Evolutionary conservation across 2,888 invertebrate species (phyloP), one percentile per base, ranked within the genome.

Genomic region (Ormyrus pomaceus): DNA sequence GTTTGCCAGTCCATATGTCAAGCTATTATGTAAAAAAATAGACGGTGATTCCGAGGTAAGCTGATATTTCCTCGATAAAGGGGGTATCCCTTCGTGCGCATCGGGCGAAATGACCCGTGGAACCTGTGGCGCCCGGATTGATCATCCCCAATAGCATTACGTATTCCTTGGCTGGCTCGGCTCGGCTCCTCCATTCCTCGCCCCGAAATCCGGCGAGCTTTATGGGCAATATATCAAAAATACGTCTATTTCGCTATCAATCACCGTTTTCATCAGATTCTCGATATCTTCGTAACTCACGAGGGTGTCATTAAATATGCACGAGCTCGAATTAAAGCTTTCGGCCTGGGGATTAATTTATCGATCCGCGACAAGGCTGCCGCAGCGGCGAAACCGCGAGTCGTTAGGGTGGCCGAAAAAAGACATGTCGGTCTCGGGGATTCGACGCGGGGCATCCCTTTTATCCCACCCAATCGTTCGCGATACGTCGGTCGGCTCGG

Each of bases 381-480:
- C 62, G 19, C 51, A n/a, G 58, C 34, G 13, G 46, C 45, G 53
- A 70, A 66, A 68, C 6, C 46, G 62, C 50, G 70, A 75, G 80
- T 78, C 58, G 78, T 34, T 34, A 4, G 34, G 82, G 70, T 74
- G 69, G 81, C 58, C 80, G 10, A 64, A 48, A 84, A 84, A 85
- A 87, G 86, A 85, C 84, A 86, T 87, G 87, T 87, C 82, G 86
- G 84, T 83, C 82, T 83, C 82, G 83, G 86, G 85, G 85, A 85
- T 82, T 82, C 79, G 82, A 71, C 80, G 72, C 34, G 71, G 59
- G 83, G 83, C 83, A 87, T 89, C 87, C 88, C 87, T 88, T 88
- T 89, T 88, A 89, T 88, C 87, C 88, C 87, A 86, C 87, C 88
- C 89, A 90, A 89, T 90, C 89, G 89, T 89, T 89, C 85, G 87